Base-by-base conservation (phyloP, 2,113 vertebrate genomes). In the Oncorhynchus tshawytscha region DNA sequence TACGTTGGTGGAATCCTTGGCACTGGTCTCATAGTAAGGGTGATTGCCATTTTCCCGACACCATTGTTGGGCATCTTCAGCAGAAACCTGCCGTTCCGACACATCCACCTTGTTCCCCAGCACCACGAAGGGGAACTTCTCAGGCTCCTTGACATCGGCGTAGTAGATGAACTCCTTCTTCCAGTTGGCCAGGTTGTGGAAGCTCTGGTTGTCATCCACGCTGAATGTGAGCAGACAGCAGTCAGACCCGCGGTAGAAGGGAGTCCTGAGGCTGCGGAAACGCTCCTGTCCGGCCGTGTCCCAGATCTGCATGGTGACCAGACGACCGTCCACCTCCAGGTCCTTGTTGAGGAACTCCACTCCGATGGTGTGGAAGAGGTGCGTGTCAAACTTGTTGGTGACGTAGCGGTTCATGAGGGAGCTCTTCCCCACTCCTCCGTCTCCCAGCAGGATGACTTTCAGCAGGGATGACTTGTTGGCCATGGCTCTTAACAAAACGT, bases 91-190 rank as follows among this genome's bases (percentile, higher is more conserved):
- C 82, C 96, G 89, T 77, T 99, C 96, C 0, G 81, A 89, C 2
- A 98, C 96, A 65, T 98, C 96, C 78, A 98, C 67, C 93, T 99
- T 99, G 91, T 99, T 99, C 39, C 97, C 97, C 86, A 99, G 78
- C 82, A 99, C 93, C 49, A 99, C 96, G 75, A 99, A 98, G 0
- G 97, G 97, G 90, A 98, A 99, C 80, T 84, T 96, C 83, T 98
- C 95, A 0, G 97, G 97, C 85, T 98, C 96, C 86, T 98, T 98
- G 72, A 99, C 95, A 65, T 98, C 96, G 0, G 97, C 97, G 2
- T 99, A 99, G 90, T 97, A 98, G 85, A 98, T 95, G 87, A 98
- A 99, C 92, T 99, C 97, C 83, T 98, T 98, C 93, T 96, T 98
- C 97, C 97, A 99, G 93, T 98, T 98, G 84, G 82, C 92, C 73